Conservation (phyloP, 2,113 vertebrate genomes). For the Etheostoma spectabile region DNA sequence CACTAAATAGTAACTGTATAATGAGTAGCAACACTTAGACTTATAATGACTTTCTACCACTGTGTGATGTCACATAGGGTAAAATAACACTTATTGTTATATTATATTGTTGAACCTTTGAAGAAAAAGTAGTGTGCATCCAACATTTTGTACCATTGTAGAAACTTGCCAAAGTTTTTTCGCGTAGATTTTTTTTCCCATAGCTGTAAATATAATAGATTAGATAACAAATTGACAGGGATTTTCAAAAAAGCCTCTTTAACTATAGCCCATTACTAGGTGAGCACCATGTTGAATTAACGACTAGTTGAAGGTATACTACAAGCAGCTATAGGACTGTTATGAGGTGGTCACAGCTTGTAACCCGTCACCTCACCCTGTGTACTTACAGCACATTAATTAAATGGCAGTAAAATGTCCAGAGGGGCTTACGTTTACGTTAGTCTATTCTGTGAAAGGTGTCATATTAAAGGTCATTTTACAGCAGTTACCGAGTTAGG, state of each 20-base stretch:
- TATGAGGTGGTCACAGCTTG: constrained; percentile 8
- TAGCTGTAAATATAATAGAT: too few relatives aligned
- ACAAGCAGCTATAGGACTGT: neutral
- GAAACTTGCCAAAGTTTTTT: neutral
- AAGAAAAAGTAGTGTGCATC: neutral
- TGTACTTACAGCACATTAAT: neutral
- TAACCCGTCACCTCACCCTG: neutral
- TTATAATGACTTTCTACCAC: too few relatives aligned
- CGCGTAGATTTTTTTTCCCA: too few relatives aligned
- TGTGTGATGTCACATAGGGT: neutral
- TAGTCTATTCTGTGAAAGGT: constrained; percentile 17
- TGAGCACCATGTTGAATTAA: neutral
- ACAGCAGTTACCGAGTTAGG: neutral
- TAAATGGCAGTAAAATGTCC: constrained; percentile 19
- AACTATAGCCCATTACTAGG: neutral
- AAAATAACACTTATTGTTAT: too few relatives aligned
- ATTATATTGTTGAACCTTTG: neutral
- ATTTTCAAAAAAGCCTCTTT: neutral
- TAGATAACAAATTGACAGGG: too few relatives aligned
- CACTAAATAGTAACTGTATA: neutral
- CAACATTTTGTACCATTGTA: neutral
- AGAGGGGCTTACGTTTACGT: neutral
- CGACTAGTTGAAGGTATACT: neutral
- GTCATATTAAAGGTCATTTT: constrained; percentile 38
- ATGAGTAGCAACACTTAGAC: neutral